phyloP scores from a whole-genome alignment of 2,113 vertebrate species.

The zebrafish (Danio rerio) region DNA sequence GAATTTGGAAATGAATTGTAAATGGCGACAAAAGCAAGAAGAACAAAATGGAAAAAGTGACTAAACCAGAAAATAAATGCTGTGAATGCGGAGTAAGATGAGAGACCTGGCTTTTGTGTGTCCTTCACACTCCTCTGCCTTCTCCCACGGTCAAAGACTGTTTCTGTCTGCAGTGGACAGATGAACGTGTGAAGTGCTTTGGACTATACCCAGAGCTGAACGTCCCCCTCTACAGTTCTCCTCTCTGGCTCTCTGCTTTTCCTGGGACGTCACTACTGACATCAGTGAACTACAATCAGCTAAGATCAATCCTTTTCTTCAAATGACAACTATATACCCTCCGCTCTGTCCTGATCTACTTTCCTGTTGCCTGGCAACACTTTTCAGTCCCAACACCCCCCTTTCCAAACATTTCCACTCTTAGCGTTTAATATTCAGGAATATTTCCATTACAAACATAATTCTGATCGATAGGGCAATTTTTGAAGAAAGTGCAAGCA shows the following conservation, averaged over 20 bases:
- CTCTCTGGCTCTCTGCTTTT: background rate
- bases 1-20: background rate
- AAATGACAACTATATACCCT: conserved; percentile 49
- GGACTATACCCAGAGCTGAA: conserved; percentile 1
- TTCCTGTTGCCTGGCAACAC: conserved; percentile 61
- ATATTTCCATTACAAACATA: background rate
- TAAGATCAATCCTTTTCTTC: conserved; percentile 59
- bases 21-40: background rate
- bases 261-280: conserved; percentile 53
- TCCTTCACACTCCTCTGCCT: conserved; percentile 39
- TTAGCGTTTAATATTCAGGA: background rate
- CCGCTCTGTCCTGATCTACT: conserved; percentile 59
- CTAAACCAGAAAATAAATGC: conserved; percentile 3
- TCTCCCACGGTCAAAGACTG: conserved; percentile 11
- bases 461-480: background rate
- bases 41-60: background rate
- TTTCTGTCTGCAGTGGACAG: conserved; percentile 27
- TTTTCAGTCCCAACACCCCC: conserved; percentile 47
- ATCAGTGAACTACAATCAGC: conserved; percentile 46
- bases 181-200: conserved; percentile 18
- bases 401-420: background rate
- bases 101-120: conserved; percentile 29
- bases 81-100: conserved; percentile 20
- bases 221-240: conserved; percentile 32
- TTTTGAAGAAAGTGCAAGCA: conserved; percentile 3